phyloP scores from a whole-genome alignment of 1,140 invertebrate species.

The Eciton burchellii region DNA sequence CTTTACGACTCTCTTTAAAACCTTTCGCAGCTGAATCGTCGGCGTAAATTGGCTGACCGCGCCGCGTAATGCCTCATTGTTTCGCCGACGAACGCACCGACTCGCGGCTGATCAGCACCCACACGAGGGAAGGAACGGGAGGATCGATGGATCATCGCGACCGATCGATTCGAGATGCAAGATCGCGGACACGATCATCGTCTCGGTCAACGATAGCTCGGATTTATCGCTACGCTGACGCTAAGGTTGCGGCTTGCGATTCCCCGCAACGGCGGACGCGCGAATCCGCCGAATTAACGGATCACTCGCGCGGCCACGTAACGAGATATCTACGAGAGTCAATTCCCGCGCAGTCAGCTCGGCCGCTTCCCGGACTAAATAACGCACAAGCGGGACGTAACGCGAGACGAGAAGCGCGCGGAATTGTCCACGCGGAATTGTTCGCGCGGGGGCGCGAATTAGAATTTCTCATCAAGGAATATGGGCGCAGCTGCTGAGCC shows the following conservation, averaged over 20 bases:
- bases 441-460: slow-evolving; percentile 7
- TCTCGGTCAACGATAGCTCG: too few relatives aligned
- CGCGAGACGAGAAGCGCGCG: not conserved
- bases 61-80: slow-evolving; percentile 27
- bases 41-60: not conserved
- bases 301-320: not conserved
- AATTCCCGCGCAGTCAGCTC: slow-evolving; percentile 29
- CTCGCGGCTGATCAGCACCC: slow-evolving; percentile 3
- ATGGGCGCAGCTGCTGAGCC: slow-evolving; percentile 5
- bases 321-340: not conserved
- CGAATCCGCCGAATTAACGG: slow-evolving; percentile 14
- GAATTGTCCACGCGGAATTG: too few relatives aligned
- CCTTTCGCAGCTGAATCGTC: slow-evolving; percentile 25
- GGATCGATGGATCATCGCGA: not conserved
- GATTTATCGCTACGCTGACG: not conserved
- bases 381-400: slow-evolving; percentile 7
- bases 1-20: slow-evolving; percentile 34
- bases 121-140: not conserved
- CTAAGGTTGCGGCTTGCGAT: too few relatives aligned
- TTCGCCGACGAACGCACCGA: not conserved
- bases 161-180: not conserved
- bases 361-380: slow-evolving; percentile 25
- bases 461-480: slow-evolving; percentile 5
- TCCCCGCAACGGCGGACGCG: slow-evolving; percentile 15
- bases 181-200: not conserved